Conservation (phyloP, 2,888 invertebrate species). For the Sesia apiformis region DNA sequence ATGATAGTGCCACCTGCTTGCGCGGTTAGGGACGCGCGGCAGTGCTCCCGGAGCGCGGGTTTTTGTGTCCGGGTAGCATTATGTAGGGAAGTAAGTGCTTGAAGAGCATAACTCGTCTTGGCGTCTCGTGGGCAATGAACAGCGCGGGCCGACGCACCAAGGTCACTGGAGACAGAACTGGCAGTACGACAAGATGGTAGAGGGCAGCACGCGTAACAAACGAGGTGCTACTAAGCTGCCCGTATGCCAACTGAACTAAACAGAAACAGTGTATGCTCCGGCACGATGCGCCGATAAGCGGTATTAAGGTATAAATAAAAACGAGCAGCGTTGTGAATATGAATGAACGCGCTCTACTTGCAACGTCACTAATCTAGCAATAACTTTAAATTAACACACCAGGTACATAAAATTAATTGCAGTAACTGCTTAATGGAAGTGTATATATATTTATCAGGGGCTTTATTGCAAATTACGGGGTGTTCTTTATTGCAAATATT, state of each 20-base stretch:
- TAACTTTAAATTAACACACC: neutral
- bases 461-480: too few species aligned
- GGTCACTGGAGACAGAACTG: constrained; percentile 49
- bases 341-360: constrained; percentile 41
- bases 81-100: constrained; percentile 38
- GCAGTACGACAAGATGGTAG: constrained; percentile 30
- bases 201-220: constrained; percentile 45
- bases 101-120: constrained; percentile 40
- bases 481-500: too few species aligned
- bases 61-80: constrained; percentile 43
- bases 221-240: constrained; percentile 55
- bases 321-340: constrained; percentile 51
- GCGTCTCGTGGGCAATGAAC: constrained; percentile 64
- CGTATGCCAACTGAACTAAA: constrained; percentile 62
- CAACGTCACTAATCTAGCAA: neutral
- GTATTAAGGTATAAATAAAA: constrained; percentile 67
- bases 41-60: constrained; percentile 32
- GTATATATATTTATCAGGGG: too few species aligned
- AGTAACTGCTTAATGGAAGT: too few species aligned
- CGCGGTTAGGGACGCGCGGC: constrained; percentile 23
- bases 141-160: constrained; percentile 52
- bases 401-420: too few species aligned
- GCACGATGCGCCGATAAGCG: constrained; percentile 67
- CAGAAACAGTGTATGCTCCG: constrained; percentile 27
- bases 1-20: constrained; percentile 41